Conservation (phyloP, 1,140 invertebrate genomes). For the Ephestia elutella region DNA sequence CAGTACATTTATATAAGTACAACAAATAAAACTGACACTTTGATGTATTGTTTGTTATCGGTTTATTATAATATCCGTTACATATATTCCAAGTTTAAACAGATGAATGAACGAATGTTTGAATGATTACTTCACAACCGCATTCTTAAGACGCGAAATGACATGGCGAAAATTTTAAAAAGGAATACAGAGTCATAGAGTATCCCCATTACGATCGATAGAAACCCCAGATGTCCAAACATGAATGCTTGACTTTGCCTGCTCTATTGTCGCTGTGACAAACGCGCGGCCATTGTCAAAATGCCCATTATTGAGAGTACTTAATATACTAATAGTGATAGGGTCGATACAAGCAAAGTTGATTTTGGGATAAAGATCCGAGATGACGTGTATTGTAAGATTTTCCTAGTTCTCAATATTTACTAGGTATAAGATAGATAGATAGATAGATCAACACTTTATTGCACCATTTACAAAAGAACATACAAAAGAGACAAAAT, state of each 20-base stretch:
- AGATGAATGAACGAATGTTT: slow-evolving; percentile 13
- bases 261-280: slow-evolving; percentile 38
- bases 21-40: no score
- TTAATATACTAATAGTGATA: slow-evolving; percentile 48
- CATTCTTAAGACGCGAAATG: slow-evolving; percentile 27
- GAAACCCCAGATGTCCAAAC: slow-evolving; percentile 63
- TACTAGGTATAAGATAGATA: no score
- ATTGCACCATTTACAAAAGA: no score
- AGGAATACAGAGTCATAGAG: slow-evolving; percentile 17
- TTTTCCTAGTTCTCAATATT: neutral
- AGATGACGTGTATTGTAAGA: no score
- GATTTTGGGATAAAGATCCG: neutral
- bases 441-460: no score
- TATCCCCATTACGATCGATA: slow-evolving; percentile 25
- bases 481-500: no score
- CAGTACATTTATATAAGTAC: no score
- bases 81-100: neutral
- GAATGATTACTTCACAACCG: slow-evolving; percentile 21
- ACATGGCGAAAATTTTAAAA: slow-evolving; percentile 27
- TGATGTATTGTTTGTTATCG: no score
- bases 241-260: slow-evolving; percentile 37
- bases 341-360: slow-evolving; percentile 16
- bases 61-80: neutral
- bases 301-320: slow-evolving; percentile 48
- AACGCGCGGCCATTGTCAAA: slow-evolving; percentile 44